These are phyloP conservation scores for Panthera leo DNA, from an alignment of 2,113 vertebrate species.

Conservation along the genomic window DNA sequence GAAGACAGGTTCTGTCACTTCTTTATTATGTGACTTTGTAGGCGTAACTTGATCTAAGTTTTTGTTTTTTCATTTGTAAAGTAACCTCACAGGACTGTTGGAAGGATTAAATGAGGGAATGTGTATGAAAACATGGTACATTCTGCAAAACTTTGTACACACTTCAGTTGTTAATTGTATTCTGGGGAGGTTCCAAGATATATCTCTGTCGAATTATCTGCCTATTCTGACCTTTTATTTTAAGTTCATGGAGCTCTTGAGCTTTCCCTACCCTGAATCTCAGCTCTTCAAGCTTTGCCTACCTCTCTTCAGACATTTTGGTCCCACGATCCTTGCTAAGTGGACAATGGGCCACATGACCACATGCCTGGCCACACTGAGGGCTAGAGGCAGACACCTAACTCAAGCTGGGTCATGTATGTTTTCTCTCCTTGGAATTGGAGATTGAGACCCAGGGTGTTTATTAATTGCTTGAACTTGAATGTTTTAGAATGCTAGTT, in stretches of 20 bases:
- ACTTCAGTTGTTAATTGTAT: not conserved
- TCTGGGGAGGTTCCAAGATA: not conserved
- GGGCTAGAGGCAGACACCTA: not conserved
- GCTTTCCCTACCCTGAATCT: not conserved
- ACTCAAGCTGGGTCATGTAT: not conserved
- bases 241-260: not conserved
- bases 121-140: not conserved
- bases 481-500: not conserved
- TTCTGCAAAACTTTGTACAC: not conserved
- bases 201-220: not conserved
- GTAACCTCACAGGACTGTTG: not conserved
- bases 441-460: not conserved
- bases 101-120: conserved; percentile 1
- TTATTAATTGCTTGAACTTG: conserved; percentile 21
- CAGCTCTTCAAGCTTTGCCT: not conserved
- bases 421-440: not conserved
- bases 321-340: not conserved
- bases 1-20: not conserved
- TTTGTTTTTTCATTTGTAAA: not conserved
- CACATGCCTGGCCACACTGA: not conserved
- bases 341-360: not conserved
- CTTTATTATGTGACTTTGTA: not conserved
- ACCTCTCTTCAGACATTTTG: not conserved
- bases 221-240: not conserved
- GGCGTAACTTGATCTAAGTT: not conserved